Evolutionary conservation across 2,888 invertebrate species (phyloP).

Genomic region (Heliconius sara): DNA sequence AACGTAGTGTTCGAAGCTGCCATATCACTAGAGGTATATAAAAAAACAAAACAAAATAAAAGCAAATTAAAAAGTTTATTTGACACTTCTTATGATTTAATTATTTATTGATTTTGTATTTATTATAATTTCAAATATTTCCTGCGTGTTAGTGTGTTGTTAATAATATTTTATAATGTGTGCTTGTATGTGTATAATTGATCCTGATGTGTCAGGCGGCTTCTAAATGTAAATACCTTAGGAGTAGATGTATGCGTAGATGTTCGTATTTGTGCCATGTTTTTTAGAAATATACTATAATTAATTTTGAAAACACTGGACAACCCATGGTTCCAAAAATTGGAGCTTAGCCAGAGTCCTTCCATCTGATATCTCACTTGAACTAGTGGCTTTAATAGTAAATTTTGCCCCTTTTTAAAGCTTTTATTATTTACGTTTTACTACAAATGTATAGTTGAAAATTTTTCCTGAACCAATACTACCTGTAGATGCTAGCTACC

Average conservation of each 20-base stretch:
- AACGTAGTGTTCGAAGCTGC: constrained; percentile 50
- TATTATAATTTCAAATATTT: constrained; percentile 5
- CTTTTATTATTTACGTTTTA: too few species aligned
- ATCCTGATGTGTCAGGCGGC: not conserved
- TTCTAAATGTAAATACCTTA: not conserved
- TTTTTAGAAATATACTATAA: not conserved
- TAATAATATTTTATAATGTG: not conserved
- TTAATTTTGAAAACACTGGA: too few species aligned
- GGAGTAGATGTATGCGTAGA: not conserved
- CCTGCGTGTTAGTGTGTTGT: constrained; percentile 3
- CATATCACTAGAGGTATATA: constrained; percentile 43
- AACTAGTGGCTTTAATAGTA: too few species aligned
- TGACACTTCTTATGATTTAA: not conserved
- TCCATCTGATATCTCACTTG: too few species aligned
- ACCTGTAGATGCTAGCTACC: too few species aligned
- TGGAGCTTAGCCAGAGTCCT: too few species aligned
- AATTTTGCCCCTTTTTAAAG: too few species aligned
- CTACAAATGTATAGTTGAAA: too few species aligned
- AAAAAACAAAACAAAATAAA: constrained; percentile 2
- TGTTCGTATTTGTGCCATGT: constrained; percentile 11
- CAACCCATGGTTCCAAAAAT: too few species aligned
- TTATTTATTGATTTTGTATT: not conserved
- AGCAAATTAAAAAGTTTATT: not conserved
- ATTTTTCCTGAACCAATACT: too few species aligned
- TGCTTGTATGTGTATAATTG: not conserved